phyloP scores from a whole-genome alignment of 2,113 vertebrate genomes.

The Eolophus roseicapilla region DNA sequence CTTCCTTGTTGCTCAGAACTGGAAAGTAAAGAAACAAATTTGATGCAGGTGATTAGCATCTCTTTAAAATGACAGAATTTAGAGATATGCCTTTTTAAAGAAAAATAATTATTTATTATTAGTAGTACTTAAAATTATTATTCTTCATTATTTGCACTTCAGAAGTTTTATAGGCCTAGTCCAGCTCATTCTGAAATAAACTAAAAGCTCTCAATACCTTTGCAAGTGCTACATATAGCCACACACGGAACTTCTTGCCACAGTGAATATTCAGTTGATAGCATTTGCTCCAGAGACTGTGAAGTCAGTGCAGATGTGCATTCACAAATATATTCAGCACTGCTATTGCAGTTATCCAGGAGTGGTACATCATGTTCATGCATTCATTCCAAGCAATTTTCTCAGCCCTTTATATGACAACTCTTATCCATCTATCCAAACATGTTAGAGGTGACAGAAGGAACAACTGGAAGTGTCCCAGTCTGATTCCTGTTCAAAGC shows the following conservation, averaged over 20 bases:
- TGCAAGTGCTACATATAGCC: not conserved
- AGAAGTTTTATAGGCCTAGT: not conserved
- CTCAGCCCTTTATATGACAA: not conserved
- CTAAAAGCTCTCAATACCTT: not conserved
- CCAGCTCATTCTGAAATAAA: not conserved
- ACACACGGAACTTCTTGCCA: not conserved
- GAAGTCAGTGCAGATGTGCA: fast-evolving
- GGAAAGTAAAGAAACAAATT: not conserved
- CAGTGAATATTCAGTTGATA: not conserved
- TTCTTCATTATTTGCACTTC: not conserved
- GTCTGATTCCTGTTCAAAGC: not conserved
- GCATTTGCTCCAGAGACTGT: not conserved
- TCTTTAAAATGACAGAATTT: not conserved
- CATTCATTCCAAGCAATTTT: not conserved
- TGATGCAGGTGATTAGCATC: not conserved
- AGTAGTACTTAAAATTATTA: not conserved
- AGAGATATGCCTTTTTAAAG: not conserved
- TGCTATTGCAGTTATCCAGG: not conserved
- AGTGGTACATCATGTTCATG: fast-evolving
- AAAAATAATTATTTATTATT: not conserved
- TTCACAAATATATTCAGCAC: not conserved
- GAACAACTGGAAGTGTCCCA: not conserved
- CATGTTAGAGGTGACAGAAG: not conserved
- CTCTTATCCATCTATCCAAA: not conserved
- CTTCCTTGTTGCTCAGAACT: not conserved